phyloP scores from a whole-genome alignment of 2,797 vertebrate species.

The Cetoscarus ocellatus region DNA sequence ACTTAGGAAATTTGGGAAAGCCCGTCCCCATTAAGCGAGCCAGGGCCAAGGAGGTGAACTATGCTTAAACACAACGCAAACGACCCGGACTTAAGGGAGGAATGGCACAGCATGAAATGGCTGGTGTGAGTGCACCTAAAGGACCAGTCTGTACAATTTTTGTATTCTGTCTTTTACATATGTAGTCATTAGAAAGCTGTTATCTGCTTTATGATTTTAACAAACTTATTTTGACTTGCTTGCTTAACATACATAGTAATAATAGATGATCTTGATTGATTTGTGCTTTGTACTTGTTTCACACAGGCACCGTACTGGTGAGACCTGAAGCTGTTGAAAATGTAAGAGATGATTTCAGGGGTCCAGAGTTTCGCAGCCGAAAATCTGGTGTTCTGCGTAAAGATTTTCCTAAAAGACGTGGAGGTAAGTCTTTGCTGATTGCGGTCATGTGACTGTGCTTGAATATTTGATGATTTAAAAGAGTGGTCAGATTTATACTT shows the following conservation, averaged over 20 bases:
- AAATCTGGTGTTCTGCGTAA: conserved; percentile 86
- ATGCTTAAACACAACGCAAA: too few relatives aligned
- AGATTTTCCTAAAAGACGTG: conserved; percentile 91
- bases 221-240: not conserved
- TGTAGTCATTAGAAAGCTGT: not conserved
- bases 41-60: too few relatives aligned
- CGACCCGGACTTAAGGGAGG: too few relatives aligned
- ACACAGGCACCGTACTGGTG: conserved; percentile 94
- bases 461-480: too few relatives aligned
- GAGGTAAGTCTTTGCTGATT: conserved; percentile 83
- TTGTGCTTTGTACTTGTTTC: conserved; percentile 50
- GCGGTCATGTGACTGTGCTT: not conserved
- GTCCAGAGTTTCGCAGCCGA: conserved; percentile 96
- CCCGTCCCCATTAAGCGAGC: too few relatives aligned
- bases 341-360: conserved; percentile 98
- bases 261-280: not conserved
- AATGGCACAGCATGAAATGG: too few relatives aligned
- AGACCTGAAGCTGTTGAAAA: conserved; percentile 95
- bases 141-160: not conserved
- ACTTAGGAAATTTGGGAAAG: too few relatives aligned
- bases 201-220: too few relatives aligned
- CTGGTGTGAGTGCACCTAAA: not conserved
- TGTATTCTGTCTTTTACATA: not conserved
- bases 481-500: not conserved
- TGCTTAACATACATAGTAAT: not conserved